Percentiles rank a stretch among this genome's conserved stretches.
Conservation (phyloP, 2,113 vertebrate species). For the Caracal caracal region DNA sequence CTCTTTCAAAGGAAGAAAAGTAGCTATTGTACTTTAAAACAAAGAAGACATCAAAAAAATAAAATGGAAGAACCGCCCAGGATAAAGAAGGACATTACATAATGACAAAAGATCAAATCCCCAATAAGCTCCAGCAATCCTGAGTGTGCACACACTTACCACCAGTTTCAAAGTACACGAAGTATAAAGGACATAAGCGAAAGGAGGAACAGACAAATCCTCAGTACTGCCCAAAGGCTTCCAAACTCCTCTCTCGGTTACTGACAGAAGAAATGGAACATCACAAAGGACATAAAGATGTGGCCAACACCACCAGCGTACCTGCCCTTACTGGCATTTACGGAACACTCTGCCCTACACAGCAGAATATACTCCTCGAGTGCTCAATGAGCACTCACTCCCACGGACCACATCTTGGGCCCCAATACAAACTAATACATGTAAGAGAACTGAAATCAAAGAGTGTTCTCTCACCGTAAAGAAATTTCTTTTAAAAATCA, state of each 20-base stretch:
- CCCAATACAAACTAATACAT: background rate
- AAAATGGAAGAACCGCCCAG: background rate
- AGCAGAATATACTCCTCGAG: background rate
- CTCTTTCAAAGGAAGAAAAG: background rate
- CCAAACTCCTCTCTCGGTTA: background rate
- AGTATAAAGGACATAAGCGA: background rate
- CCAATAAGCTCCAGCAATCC: background rate
- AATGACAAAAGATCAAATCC: background rate
- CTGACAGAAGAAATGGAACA: background rate
- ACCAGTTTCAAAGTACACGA: background rate
- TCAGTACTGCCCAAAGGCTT: background rate
- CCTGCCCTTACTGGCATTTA: background rate
- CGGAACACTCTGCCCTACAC: background rate
- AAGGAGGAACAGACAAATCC: background rate
- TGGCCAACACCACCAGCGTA: fast-evolving
- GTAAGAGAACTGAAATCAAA: background rate
- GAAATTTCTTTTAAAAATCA: background rate
- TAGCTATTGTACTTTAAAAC: background rate
- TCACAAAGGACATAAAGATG: background rate
- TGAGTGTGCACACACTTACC: background rate
- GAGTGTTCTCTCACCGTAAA: background rate
- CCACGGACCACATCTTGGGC: background rate
- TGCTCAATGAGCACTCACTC: background rate
- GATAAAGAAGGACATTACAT: background rate
- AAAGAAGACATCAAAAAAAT: background rate